Evolutionary conservation across 2,797 vertebrate species (phyloP).

Genomic region (Synaphobranchus kaupii): DNA sequence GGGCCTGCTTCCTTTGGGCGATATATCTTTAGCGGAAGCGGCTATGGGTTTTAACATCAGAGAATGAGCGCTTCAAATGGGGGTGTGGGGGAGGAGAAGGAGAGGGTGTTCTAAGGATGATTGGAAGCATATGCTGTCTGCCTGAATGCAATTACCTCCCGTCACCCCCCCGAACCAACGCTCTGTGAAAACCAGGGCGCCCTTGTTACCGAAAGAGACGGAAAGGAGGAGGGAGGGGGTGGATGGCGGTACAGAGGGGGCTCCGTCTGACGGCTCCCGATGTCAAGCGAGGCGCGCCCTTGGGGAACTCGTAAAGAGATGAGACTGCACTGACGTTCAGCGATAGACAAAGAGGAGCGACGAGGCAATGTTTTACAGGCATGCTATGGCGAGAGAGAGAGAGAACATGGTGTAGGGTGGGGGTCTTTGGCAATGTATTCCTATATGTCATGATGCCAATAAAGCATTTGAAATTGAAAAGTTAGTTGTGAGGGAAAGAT

Average conservation of each 20-base stretch:
- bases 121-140: constrained; percentile 82
- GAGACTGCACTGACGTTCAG: constrained; percentile 56
- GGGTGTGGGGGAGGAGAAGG: constrained; percentile 39
- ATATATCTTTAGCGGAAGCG: constrained; percentile 16
- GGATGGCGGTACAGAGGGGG: not conserved
- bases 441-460: not conserved
- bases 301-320: constrained; percentile 66
- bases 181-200: constrained; percentile 61
- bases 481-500: not conserved
- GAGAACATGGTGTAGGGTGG: constrained; percentile 11
- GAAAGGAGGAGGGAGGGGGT: constrained; percentile 34
- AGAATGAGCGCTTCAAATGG: not conserved
- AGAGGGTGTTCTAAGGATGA: constrained; percentile 70
- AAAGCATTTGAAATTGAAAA: not conserved
- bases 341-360: constrained; percentile 61
- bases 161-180: constrained; percentile 51
- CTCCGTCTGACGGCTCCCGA: constrained; percentile 44
- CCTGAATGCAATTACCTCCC: constrained; percentile 75
- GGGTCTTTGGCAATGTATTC: not conserved
- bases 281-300: constrained; percentile 62
- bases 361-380: constrained; percentile 56
- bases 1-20: constrained; percentile 26
- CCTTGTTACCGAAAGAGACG: constrained; percentile 52
- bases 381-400: constrained; percentile 37
- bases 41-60: constrained; percentile 9